Conservation (phyloP, 2,797 vertebrate species). For the Periophthalmus magnuspinnatus region DNA sequence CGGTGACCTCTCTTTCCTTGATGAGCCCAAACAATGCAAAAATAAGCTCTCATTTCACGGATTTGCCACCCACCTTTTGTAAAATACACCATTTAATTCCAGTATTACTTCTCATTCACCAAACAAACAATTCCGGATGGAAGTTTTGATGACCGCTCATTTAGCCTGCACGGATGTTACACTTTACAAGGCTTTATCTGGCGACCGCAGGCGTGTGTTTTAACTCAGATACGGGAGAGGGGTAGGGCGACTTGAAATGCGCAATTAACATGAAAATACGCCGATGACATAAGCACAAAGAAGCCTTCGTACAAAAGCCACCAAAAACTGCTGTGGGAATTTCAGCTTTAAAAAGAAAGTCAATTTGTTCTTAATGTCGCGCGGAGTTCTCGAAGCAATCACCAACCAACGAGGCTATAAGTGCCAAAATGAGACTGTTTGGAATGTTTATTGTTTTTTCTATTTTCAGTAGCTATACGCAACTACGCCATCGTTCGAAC, state of each 20-base stretch:
- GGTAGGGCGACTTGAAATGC: slow-evolving; percentile 59
- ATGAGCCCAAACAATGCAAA: slow-evolving; percentile 38
- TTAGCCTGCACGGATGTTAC: slow-evolving; percentile 39
- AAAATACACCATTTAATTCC: slow-evolving; percentile 5
- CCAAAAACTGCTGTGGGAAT: slow-evolving; percentile 61
- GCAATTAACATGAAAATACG: slow-evolving; percentile 75
- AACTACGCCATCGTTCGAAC: slow-evolving; percentile 55
- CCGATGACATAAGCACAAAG: slow-evolving; percentile 65
- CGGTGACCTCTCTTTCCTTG: slow-evolving; percentile 48
- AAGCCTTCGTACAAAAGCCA: slow-evolving; percentile 53
- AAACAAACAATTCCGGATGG: slow-evolving; percentile 41
- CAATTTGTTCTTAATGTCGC: slow-evolving; percentile 53
- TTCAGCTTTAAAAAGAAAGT: slow-evolving; percentile 36
- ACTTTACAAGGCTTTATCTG: slow-evolving; percentile 61
- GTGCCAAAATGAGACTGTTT: slow-evolving; percentile 46
- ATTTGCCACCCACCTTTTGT: not conserved
- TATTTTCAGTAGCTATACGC: slow-evolving; percentile 34
- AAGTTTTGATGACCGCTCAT: slow-evolving; percentile 60
- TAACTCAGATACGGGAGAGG: slow-evolving; percentile 57
- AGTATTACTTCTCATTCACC: slow-evolving; percentile 28
- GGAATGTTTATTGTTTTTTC: slow-evolving; percentile 43
- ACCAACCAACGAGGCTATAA: slow-evolving; percentile 25
- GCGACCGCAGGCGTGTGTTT: slow-evolving; percentile 64
- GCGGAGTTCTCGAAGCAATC: slow-evolving; percentile 48
- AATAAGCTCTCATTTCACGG: slow-evolving; percentile 37